Evolutionary conservation across 2,113 vertebrate species (phyloP).

Genomic region (Ptyas mucosa): DNA sequence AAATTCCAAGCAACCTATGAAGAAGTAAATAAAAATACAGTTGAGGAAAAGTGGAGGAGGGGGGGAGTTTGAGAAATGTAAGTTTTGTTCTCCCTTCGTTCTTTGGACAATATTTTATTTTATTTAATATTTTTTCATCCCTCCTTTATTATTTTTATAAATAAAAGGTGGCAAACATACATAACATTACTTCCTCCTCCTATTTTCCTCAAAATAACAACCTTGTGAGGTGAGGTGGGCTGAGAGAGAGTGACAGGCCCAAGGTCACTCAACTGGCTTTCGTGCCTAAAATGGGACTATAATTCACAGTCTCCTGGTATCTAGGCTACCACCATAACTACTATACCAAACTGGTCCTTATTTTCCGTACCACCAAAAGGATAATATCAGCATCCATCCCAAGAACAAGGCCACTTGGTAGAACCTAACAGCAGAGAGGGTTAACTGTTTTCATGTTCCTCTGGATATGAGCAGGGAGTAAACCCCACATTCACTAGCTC

Average conservation of each 20-base stretch:
- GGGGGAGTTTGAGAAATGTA: neutral
- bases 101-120: neutral
- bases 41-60: neutral
- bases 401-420: neutral
- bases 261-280: neutral
- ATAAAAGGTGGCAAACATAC: neutral
- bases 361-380: neutral
- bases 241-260: neutral
- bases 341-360: neutral
- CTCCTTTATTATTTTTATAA: neutral
- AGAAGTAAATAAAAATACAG: constrained; percentile 35
- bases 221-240: neutral
- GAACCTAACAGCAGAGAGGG: neutral
- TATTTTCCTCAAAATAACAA: neutral
- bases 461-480: neutral
- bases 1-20: constrained; percentile 37
- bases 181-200: neutral
- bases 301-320: neutral
- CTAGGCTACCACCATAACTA: neutral
- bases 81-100: neutral
- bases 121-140: neutral
- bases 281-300: neutral
- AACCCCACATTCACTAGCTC: neutral
- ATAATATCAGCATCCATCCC: neutral
- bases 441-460: neutral